A percentile compares a stretch with the other conserved stretches of the same genome.
Evolutionary conservation across 2,888 invertebrate genomes (phyloP).

Genomic region (Volucella zonaria): DNA sequence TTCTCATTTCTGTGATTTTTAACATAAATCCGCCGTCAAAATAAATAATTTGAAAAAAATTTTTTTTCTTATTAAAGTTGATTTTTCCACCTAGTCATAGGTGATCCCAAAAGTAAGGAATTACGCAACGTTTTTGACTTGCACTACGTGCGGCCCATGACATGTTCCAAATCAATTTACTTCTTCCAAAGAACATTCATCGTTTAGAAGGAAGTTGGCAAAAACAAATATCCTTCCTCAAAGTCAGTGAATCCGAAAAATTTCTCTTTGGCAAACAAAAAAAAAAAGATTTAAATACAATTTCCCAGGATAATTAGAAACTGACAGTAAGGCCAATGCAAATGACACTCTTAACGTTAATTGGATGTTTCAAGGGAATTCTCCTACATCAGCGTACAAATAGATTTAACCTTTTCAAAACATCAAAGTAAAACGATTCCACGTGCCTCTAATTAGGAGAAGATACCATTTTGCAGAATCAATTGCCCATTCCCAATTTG

Average conservation of each 20-base stretch:
- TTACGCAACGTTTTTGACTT: no score
- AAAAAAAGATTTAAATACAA: constrained; percentile 4
- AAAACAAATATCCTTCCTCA: background rate
- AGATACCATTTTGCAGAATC: constrained; percentile 17
- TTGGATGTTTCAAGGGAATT: constrained; percentile 37
- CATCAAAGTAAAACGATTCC: constrained; percentile 38
- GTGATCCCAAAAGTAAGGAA: no score
- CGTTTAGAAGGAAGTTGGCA: background rate
- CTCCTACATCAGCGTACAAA: background rate
- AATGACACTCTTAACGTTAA: constrained; percentile 10
- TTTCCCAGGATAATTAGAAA: constrained; percentile 16
- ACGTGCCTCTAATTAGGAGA: constrained; percentile 34
- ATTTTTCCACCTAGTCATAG: no score
- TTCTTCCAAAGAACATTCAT: background rate
- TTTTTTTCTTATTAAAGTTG: no score
- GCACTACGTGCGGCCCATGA: no score
- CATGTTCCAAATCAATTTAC: background rate
- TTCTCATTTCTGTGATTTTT: no score
- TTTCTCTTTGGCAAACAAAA: background rate
- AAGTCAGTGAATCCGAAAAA: background rate
- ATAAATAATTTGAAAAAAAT: no score
- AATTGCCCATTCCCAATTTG: background rate
- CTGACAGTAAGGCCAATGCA: background rate
- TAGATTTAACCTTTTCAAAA: constrained; percentile 7
- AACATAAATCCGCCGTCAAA: no score